A percentile compares a stretch with the other conserved stretches of the same genome.
Conservation (phyloP, 2,888 invertebrate genomes). For the Phortica okadai region DNA sequence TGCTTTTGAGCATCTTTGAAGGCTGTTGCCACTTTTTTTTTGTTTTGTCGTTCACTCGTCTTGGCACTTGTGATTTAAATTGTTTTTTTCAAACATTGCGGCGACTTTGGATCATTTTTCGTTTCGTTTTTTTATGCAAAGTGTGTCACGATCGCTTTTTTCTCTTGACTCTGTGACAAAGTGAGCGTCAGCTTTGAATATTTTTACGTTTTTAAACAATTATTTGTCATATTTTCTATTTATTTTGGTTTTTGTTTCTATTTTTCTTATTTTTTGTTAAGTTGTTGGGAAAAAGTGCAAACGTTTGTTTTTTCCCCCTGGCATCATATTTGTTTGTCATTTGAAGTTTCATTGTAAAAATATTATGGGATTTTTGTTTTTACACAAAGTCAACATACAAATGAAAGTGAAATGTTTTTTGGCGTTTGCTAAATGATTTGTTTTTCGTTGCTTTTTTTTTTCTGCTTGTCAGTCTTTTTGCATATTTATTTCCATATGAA, state of each 20-base stretch:
- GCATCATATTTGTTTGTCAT: constrained; percentile 17
- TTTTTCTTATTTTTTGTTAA: not conserved
- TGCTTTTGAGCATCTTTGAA: not conserved
- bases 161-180: constrained; percentile 31
- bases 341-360: not conserved
- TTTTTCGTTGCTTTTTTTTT: not conserved
- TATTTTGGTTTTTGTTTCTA: constrained; percentile 49
- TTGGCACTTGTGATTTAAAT: constrained; percentile 48
- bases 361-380: constrained; percentile 46
- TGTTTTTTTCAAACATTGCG: constrained; percentile 30
- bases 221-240: constrained; percentile 66
- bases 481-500: not conserved
- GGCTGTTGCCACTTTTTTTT: constrained; percentile 31
- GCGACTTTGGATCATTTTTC: constrained; percentile 49
- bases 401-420: constrained; percentile 62
- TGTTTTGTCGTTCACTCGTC: not conserved
- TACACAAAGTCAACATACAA: constrained; percentile 42
- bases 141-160: constrained; percentile 63
- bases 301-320: not conserved
- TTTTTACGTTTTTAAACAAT: constrained; percentile 46
- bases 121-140: constrained; percentile 44
- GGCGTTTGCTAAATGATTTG: constrained; percentile 21
- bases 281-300: not conserved
- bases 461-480: not conserved
- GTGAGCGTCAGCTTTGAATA: constrained; percentile 4